Evolutionary conservation across 2,888 invertebrate genomes (phyloP).

Genomic region (Apodemia mormo): DNA sequence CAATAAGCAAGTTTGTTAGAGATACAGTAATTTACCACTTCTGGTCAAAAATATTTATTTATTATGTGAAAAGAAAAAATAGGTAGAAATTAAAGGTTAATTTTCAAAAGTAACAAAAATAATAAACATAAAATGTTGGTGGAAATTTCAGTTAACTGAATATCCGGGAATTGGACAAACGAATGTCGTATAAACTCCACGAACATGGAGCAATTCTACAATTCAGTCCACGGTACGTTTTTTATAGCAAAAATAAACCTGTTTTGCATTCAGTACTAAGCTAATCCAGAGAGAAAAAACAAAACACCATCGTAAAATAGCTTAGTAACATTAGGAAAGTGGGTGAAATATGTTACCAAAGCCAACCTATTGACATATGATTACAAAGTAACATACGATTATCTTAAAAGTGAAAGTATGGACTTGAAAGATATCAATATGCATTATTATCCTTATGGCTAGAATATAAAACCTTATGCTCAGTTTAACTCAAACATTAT

Average conservation of each 20-base stretch:
- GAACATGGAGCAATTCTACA: constrained; percentile 25
- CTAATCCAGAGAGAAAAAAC: constrained; percentile 5
- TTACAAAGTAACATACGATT: too few species aligned
- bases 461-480: too few species aligned
- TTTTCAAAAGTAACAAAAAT: constrained; percentile 13
- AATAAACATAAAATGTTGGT: constrained; percentile 14
- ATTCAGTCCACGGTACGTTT: constrained; percentile 20
- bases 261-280: constrained; percentile 19
- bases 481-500: too few species aligned
- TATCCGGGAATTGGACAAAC: constrained; percentile 21
- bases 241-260: constrained; percentile 22
- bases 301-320: constrained; percentile 16
- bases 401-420: too few species aligned
- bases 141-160: constrained; percentile 23
- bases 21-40: too few species aligned
- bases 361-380: not conserved
- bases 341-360: not conserved
- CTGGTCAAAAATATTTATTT: too few species aligned
- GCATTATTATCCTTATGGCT: too few species aligned
- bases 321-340: not conserved
- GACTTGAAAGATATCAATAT: too few species aligned
- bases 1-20: too few species aligned
- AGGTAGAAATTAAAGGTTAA: not conserved
- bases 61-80: too few species aligned
- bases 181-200: constrained; percentile 20